Percentiles rank a stretch among this genome's conserved stretches.
Conservation (phyloP, 2,888 invertebrate species). For the Ceratothoa steindachneri region DNA sequence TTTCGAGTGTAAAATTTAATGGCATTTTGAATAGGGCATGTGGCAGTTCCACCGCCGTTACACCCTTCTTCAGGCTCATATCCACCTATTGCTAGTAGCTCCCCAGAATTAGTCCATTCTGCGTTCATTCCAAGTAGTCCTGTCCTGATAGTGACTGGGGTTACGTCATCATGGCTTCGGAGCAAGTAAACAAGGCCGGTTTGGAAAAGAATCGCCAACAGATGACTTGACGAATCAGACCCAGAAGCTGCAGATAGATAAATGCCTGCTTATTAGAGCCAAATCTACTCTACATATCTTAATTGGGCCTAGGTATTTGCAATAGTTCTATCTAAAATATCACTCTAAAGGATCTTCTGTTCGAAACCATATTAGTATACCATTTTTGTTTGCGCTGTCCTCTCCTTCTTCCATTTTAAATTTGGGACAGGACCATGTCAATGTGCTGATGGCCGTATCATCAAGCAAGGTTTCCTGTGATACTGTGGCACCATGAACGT, state of each 20-base stretch:
- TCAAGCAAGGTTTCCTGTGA: constrained; percentile 79
- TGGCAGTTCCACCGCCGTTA: constrained; percentile 50
- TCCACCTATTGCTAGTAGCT: constrained; percentile 86
- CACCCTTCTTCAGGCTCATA: constrained; percentile 51
- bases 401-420: constrained; percentile 87
- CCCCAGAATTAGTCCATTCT: constrained; percentile 94
- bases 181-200: constrained; percentile 86
- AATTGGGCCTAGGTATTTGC: no score
- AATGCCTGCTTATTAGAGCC: no score
- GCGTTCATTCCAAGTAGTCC: constrained; percentile 60
- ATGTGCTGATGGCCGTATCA: constrained; percentile 78
- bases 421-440: constrained; percentile 96
- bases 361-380: no score
- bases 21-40: constrained; percentile 68
- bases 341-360: no score
- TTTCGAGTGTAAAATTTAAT: constrained; percentile 87
- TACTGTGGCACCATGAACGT: constrained; percentile 92
- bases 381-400: constrained; percentile 1
- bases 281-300: no score
- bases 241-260: neutral
- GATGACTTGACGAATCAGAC: constrained; percentile 59
- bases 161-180: constrained; percentile 87
- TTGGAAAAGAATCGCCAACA: constrained; percentile 80
- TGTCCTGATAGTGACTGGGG: constrained; percentile 58
- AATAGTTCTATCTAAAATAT: no score